Percentiles rank a stretch among this genome's conserved stretches.
These are phyloP conservation scores for Calidris pygmaea DNA, from an alignment of 2,113 vertebrate species.

Conservation along the genomic window DNA sequence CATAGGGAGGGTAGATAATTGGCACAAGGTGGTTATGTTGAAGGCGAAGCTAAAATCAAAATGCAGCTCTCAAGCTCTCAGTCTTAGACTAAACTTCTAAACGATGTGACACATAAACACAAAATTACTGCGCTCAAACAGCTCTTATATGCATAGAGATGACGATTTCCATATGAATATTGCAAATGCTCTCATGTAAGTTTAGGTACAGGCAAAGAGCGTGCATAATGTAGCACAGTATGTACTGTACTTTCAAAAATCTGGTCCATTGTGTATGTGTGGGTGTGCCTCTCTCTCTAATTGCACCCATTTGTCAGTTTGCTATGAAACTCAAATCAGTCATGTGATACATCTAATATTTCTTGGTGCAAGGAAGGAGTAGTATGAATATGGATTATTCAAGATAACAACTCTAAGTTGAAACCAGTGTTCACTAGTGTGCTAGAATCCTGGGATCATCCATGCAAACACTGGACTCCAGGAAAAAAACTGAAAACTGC, in stretches of 20 bases:
- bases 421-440: neutral
- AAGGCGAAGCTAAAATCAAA: constrained; percentile 38
- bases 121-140: constrained; percentile 43
- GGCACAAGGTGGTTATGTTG: constrained; percentile 43
- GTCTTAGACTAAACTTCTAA: constrained; percentile 53
- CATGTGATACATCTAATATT: constrained; percentile 53
- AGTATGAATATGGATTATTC: constrained; percentile 57
- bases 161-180: constrained; percentile 67
- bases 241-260: constrained; percentile 68
- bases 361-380: constrained; percentile 45
- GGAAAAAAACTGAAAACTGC: neutral
- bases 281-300: constrained; percentile 66
- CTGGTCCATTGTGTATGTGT: constrained; percentile 69
- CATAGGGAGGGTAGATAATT: constrained; percentile 41
- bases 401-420: neutral
- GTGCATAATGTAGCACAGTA: constrained; percentile 64
- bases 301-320: constrained; percentile 70
- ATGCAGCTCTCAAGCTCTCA: neutral
- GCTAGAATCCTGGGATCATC: constrained; percentile 14
- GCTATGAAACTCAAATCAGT: constrained; percentile 63
- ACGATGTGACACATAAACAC: constrained; percentile 53
- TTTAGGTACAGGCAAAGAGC: constrained; percentile 64
- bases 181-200: constrained; percentile 62
- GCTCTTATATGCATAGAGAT: constrained; percentile 48
- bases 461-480: neutral